Conservation (phyloP, 2,113 vertebrate species). For the Felis catus region DNA sequence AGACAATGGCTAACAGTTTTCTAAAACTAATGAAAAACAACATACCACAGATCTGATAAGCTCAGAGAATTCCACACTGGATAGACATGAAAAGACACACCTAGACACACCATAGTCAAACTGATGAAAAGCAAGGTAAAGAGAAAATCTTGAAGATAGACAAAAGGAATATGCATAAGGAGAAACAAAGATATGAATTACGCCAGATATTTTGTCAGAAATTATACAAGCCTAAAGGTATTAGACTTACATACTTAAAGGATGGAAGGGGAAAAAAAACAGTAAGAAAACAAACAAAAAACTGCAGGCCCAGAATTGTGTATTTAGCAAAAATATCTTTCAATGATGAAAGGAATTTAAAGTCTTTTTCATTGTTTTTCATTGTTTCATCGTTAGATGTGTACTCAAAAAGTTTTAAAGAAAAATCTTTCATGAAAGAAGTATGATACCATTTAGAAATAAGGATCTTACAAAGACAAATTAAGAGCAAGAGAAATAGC, state of each 20-base stretch:
- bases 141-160: neutral
- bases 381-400: neutral
- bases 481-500: neutral
- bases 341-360: neutral
- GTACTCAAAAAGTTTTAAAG: neutral
- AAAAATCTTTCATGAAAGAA: neutral
- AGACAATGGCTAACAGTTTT: neutral
- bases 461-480: neutral
- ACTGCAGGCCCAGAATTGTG: neutral
- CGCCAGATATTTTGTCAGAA: neutral
- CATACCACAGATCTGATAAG: neutral
- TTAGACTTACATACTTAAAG: neutral
- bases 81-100: neutral
- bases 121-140: neutral
- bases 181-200: neutral
- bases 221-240: neutral
- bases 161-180: neutral
- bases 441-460: neutral
- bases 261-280: neutral
- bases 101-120: neutral
- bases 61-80: neutral
- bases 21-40: neutral
- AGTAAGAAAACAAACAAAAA: neutral
- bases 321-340: neutral
- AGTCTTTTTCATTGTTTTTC: neutral